Conservation (phyloP, 92 coral and sea anemone genomes). For the Chrysogorgia sp. region DNA sequence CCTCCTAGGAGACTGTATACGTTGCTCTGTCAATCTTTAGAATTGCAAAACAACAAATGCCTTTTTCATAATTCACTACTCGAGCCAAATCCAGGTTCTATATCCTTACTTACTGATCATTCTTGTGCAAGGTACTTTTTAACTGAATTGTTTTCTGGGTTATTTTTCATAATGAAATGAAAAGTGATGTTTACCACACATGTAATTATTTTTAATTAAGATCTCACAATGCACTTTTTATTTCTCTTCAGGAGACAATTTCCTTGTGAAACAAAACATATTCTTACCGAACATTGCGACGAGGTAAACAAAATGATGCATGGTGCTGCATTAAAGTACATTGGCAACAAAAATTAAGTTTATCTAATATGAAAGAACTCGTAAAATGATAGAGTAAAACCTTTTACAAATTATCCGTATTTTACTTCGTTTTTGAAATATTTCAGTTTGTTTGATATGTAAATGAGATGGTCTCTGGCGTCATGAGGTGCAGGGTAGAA, state of each 20-base stretch:
- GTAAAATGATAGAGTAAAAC: no score
- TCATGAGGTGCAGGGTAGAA: no score
- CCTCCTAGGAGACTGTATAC: constrained; percentile 97
- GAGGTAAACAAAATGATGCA: constrained; percentile 66
- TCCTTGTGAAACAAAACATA: constrained; percentile 92
- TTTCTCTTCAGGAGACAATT: constrained; percentile 71
- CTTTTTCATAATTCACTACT: constrained; percentile 87
- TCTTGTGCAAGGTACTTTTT: constrained; percentile 78
- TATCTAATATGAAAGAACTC: no score
- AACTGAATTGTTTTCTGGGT: no score
- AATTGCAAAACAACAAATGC: constrained; percentile 92
- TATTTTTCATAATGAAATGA: no score
- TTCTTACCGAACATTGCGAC: constrained; percentile 94
- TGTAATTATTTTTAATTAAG: background rate
- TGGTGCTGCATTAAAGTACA: no score
- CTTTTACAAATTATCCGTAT: no score
- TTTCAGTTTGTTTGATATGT: no score
- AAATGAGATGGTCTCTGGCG: no score
- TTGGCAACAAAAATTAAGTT: no score
- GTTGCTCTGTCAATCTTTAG: constrained; percentile 86
- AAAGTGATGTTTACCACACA: no score
- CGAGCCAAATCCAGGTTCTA: constrained; percentile 82
- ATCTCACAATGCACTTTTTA: background rate
- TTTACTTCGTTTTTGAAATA: no score
- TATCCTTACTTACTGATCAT: constrained; percentile 92